Evolutionary conservation across 92 coral and sea anemone genomes (phyloP), one percentile per base, ranked within the genome.

Genomic region (Anthopleura xanthogrammica): DNA sequence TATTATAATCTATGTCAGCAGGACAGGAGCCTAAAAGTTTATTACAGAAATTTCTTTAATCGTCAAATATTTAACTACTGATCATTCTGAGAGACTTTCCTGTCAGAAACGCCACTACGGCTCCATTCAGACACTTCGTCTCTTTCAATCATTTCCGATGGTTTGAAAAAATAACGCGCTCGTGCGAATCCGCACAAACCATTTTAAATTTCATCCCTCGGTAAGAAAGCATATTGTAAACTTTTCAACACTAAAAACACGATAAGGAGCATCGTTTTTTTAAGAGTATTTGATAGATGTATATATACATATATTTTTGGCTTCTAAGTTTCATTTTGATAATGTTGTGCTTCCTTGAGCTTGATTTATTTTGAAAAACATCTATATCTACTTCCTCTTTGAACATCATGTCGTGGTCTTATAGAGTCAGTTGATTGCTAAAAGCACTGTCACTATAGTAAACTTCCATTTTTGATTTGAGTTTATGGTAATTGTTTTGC

Each of bases 391-490:
- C 65, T 41, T 40, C 56, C 42, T n/a, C 3, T 66, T 42, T 46
- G 55, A 41, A 68, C 77, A 75, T 72, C 41, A 68, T 41, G 43
- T 50, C 55, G 60, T 46, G 17, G 20, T n/a, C 77, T 70, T 20
- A 70, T 66, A 9, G 24, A 68, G 84, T 71, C 56, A 81, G 70
- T 81, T 75, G 11, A 66, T 71, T 70, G 50, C 62, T 11, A 52
- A 46, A 70, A 50, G 77, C 74, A 48, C 70, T 68, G 84, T 68
- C 5, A 66, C n/a, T 48, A 66, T 55, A 7, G 75, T 68, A 42
- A 68, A 81, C 84, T 81, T 81, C 84, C 84, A 40, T 81, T 68
- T 68, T 81, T 54, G 84, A 68, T 81, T 81, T 81, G 84, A 39
- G 64, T 13, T 41, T 14, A 6, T 54, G 14, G 16, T 39, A 68